Conservation (phyloP, 2,888 invertebrate species). For the Apamea sordens region DNA sequence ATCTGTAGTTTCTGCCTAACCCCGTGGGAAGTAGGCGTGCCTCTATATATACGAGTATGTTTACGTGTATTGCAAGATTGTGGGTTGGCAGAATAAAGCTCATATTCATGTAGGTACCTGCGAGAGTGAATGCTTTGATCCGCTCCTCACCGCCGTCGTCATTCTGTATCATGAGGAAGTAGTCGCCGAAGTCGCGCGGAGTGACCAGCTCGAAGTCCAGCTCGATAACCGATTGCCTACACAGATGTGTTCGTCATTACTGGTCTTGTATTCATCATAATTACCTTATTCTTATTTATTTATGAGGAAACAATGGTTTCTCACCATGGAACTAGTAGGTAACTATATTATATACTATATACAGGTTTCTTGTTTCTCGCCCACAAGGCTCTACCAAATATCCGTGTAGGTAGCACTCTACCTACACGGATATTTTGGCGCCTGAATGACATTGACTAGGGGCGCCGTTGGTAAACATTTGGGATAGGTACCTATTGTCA, state of each 20-base stretch:
- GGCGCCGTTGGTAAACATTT: neutral
- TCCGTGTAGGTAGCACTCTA: too few relatives aligned
- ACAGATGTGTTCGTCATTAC: slow-evolving; percentile 5
- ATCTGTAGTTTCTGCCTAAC: neutral
- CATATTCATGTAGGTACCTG: slow-evolving; percentile 56
- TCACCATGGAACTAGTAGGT: neutral
- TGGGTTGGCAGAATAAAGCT: neutral
- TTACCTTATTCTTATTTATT: neutral
- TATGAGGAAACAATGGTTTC: neutral
- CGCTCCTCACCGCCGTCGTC: slow-evolving; percentile 79
- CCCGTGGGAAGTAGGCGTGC: too few relatives aligned
- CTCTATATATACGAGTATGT: too few relatives aligned
- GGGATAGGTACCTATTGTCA: neutral
- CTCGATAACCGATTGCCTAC: slow-evolving; percentile 73
- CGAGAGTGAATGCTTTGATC: slow-evolving; percentile 72
- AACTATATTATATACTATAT: too few relatives aligned
- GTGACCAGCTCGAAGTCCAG: slow-evolving; percentile 69
- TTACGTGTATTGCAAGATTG: neutral
- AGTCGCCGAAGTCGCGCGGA: slow-evolving; percentile 79
- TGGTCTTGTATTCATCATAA: neutral
- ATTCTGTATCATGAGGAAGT: slow-evolving; percentile 76
- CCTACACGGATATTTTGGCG: neutral
- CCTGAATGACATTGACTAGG: neutral
- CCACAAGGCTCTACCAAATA: too few relatives aligned
- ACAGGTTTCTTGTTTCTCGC: neutral